Percentiles rank a stretch among this genome's conserved stretches.
Conservation (phyloP, 2,113 vertebrate genomes). For the Coptodon bakossiorum region DNA sequence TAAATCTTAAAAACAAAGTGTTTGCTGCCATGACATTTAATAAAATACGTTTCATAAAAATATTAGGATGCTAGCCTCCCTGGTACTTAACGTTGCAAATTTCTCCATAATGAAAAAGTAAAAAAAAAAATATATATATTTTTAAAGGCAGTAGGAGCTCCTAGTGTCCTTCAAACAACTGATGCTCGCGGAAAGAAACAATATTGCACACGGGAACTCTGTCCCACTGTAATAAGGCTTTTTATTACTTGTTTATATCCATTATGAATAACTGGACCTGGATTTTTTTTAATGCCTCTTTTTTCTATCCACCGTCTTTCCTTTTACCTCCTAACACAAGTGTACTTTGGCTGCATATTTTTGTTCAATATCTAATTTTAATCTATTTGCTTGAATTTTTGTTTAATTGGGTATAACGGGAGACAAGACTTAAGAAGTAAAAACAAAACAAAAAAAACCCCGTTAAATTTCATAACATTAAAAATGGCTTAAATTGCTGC, state of each 20-base stretch:
- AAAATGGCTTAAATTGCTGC: neutral
- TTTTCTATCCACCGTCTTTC: neutral
- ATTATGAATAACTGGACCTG: neutral
- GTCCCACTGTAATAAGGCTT: neutral
- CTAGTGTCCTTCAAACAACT: neutral
- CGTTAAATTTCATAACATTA: neutral
- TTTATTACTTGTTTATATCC: neutral
- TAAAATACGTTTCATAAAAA: neutral
- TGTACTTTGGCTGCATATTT: neutral
- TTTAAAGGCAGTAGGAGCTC: neutral
- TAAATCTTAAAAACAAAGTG: neutral
- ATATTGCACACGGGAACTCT: neutral
- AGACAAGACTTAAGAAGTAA: neutral
- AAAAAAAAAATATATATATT: accelerated
- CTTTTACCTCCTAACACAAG: neutral
- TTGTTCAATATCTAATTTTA: neutral
- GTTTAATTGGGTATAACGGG: neutral
- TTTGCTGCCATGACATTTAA: neutral
- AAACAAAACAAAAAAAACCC: neutral
- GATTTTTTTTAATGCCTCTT: neutral
- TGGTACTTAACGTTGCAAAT: neutral
- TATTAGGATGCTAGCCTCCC: neutral
- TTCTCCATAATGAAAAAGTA: neutral
- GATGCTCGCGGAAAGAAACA: neutral
- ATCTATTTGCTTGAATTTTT: neutral